phyloP scores from a whole-genome alignment of 2,113 vertebrate genomes.

The Kobus ellipsiprymnus region DNA sequence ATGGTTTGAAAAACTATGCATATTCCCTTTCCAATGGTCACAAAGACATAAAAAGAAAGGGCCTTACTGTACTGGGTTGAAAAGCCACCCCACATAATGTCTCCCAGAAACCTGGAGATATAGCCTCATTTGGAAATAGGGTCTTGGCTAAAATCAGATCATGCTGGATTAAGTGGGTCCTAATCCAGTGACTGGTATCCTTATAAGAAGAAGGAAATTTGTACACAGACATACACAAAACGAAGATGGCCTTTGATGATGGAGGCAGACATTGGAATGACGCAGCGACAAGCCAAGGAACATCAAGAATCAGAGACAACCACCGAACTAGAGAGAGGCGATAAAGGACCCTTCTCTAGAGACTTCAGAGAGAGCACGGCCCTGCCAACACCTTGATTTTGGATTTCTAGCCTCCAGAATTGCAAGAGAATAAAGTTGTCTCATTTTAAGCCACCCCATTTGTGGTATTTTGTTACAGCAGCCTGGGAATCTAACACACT shows the following conservation, averaged over 20 bases:
- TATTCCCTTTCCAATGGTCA: not conserved
- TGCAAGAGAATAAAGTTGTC: not conserved
- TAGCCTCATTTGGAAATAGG: not conserved
- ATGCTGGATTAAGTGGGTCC: not conserved
- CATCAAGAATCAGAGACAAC: not conserved
- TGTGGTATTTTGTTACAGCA: not conserved
- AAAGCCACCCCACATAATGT: not conserved
- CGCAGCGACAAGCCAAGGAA: not conserved
- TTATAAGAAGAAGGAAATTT: not conserved
- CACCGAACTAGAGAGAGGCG: not conserved
- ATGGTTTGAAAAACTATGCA: not conserved
- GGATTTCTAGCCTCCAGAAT: not conserved
- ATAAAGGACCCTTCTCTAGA: not conserved
- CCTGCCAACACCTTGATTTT: not conserved
- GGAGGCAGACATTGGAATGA: not conserved
- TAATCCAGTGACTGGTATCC: not conserved
- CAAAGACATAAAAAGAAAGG: not conserved
- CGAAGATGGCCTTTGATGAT: not conserved
- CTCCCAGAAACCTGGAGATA: not conserved
- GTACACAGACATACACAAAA: not conserved
- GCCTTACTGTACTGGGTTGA: not conserved
- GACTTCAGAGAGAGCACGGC: not conserved
- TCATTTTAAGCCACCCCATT: not conserved
- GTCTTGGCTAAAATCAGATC: not conserved
- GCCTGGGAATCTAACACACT: not conserved